These are phyloP conservation scores for Plagodis pulveraria DNA, from an alignment of 2,888 invertebrate genomes.

Conservation along the genomic window DNA sequence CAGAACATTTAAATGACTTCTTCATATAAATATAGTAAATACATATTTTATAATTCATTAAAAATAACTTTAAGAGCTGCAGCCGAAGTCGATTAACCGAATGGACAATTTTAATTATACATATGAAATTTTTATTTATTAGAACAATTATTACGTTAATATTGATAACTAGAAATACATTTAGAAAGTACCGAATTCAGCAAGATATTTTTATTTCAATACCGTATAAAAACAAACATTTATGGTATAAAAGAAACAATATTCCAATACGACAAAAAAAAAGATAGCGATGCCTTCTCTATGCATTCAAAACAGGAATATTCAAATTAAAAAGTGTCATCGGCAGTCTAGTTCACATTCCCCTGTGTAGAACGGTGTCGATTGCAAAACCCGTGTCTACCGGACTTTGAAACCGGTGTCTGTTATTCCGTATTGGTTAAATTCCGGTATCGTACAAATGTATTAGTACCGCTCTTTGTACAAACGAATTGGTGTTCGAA, in stretches of 20 bases:
- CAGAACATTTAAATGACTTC: too few species aligned
- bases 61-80: too few species aligned
- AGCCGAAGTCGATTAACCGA: too few species aligned
- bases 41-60: too few species aligned
- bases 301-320: conserved; percentile 43
- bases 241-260: conserved; percentile 13
- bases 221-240: not conserved
- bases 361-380: conserved; percentile 38
- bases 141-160: too few species aligned
- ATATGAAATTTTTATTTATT: too few species aligned
- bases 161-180: too few species aligned
- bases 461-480: conserved; percentile 24
- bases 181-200: too few species aligned
- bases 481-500: conserved; percentile 21
- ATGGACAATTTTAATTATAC: too few species aligned
- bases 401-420: conserved; percentile 25
- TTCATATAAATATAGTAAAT: too few species aligned
- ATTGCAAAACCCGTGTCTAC: conserved; percentile 46
- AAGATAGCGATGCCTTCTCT: conserved; percentile 20
- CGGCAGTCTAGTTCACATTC: conserved; percentile 38
- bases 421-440: not conserved
- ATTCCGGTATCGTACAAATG: conserved; percentile 23
- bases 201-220: not conserved
- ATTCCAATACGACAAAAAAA: conserved; percentile 21
- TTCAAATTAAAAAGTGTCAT: conserved; percentile 65